Percentiles rank a stretch among this genome's conserved stretches.
phyloP scores from a whole-genome alignment of 2,113 vertebrate genomes.

The Calonectris borealis region DNA sequence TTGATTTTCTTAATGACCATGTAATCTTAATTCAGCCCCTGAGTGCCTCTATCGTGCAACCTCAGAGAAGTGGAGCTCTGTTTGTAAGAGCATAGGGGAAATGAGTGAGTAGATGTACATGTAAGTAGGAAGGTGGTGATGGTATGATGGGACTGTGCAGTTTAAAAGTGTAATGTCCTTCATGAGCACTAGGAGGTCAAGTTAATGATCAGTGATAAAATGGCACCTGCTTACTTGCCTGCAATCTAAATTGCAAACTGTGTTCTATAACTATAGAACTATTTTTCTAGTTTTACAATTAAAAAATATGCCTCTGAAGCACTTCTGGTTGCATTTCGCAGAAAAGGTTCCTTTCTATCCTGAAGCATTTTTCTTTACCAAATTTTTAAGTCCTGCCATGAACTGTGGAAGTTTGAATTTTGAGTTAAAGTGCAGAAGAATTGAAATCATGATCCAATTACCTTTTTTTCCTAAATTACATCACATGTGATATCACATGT shows the following conservation, averaged over 20 bases:
- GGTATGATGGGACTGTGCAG: too few relatives aligned
- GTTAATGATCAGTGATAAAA: not conserved
- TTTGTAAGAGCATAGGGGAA: not conserved
- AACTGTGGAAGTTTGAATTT: not conserved
- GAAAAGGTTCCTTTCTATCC: not conserved
- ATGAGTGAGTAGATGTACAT: not conserved
- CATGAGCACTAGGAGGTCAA: not conserved
- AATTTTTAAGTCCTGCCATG: not conserved
- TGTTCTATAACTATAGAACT: not conserved
- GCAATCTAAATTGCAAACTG: not conserved
- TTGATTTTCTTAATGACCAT: not conserved
- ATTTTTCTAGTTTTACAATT: not conserved
- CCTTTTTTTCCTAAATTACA: not conserved
- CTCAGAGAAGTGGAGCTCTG: not conserved
- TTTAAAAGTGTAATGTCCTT: not conserved
- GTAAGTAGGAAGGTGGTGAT: not conserved
- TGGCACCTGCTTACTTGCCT: not conserved
- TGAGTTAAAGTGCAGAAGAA: not conserved
- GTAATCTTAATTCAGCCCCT: not conserved
- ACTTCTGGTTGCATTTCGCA: not conserved
- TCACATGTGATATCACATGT: not conserved
- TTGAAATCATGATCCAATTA: not conserved
- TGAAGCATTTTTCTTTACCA: not conserved
- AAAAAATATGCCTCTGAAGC: not conserved
- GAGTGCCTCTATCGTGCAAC: not conserved